Base-by-base conservation (phyloP, 2,113 vertebrate genomes). In the Brachypodius melanocephalos region DNA sequence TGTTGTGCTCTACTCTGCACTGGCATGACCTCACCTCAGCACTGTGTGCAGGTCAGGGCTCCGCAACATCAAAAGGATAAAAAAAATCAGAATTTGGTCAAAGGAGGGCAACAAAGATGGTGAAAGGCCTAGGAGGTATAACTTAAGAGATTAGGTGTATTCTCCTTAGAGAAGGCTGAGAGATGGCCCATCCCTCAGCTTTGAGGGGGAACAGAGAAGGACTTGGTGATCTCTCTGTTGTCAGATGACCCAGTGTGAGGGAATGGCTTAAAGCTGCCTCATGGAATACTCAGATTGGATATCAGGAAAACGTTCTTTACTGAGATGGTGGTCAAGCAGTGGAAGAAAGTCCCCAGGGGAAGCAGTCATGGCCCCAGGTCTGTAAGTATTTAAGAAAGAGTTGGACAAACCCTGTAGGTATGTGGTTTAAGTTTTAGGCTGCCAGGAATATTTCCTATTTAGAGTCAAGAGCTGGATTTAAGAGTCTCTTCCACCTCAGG, bases 231-330 rank as follows among this genome's bases (percentile, higher is more conserved):
- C 13, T 40, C 24, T 69, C 25, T 4, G 6, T 29, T 36, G 11
- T 42, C 32, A 2, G 2, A 21, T 71, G 38, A 66, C 6, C 36
- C 5, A 8, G 34, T 18, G 19, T 0, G 0, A 75, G 32, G 14
- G 14, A 67, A 83, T 21, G 7, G 32, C 32, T 63, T 58, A 52
- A 79, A 67, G 32, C 14, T 75, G 22, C 32, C 63, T 11, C 26
- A 43, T 19, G 20, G 16, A 26, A 58, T 32, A 12, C n/a, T 83
- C 14, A 54, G 9, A 58, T 0, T 31, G 16, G 9, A 21, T 40
- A 58, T 19, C 5, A 67, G 42, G 46, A 75, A 82, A 43, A 62
- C 8, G 4, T n/a, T 85, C 17, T 82, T 62, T n/a, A 19, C 12
- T 42, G 45, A 46, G 19, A 49, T 15, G 5, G 5, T 38, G 4